phyloP scores from a whole-genome alignment of 37 sponge, comb jelly and placozoan species.

The Ianthella basta region DNA sequence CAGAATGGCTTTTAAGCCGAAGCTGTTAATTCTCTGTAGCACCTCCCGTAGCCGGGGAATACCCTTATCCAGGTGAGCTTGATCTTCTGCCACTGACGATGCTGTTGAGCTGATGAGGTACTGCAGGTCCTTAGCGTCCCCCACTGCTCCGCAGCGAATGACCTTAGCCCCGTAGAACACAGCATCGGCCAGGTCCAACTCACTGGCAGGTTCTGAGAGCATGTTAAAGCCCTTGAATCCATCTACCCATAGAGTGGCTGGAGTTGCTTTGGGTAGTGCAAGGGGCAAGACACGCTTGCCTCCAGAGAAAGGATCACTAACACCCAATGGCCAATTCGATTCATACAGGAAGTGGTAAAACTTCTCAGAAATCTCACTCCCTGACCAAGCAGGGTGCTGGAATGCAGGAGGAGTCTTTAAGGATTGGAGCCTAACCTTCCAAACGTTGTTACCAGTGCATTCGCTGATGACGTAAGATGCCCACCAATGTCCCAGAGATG shows the following conservation, averaged over 20 bases:
- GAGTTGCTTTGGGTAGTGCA: neutral
- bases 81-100: slow-evolving; percentile 21
- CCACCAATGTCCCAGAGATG: neutral
- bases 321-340: slow-evolving; percentile 33
- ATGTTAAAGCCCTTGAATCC: slow-evolving; percentile 64
- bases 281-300: too few species aligned
- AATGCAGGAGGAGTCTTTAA: neutral
- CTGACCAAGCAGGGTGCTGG: neutral
- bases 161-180: slow-evolving; percentile 48
- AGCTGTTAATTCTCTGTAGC: neutral
- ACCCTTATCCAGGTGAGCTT: slow-evolving; percentile 15
- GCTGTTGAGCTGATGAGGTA: slow-evolving; percentile 33
- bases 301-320: neutral
- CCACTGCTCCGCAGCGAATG: slow-evolving; percentile 57
- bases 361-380: neutral
- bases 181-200: slow-evolving; percentile 43
- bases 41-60: slow-evolving; percentile 20
- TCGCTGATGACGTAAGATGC: neutral
- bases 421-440: neutral
- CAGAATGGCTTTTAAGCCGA: slow-evolving; percentile 41
- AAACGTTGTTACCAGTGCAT: neutral
- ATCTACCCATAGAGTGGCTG: slow-evolving; percentile 26
- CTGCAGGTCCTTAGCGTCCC: slow-evolving; percentile 50
- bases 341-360: slow-evolving; percentile 26
- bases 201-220: slow-evolving; percentile 44